These are phyloP conservation scores for Steatornis caripensis DNA, from an alignment of 2,113 vertebrate genomes.

Conservation along the genomic window DNA sequence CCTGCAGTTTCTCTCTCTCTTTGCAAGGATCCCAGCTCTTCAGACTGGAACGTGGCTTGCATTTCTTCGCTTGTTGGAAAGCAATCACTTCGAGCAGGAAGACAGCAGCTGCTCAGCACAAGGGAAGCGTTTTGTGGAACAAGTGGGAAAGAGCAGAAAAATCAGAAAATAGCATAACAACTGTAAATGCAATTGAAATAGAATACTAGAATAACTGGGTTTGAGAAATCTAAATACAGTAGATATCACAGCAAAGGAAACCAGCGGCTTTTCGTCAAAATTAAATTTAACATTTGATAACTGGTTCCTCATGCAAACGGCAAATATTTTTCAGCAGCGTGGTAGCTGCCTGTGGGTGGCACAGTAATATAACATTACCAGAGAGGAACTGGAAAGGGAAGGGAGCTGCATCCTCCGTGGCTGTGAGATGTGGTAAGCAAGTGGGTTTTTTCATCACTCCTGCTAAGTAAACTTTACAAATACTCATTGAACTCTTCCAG, in stretches of 20 bases:
- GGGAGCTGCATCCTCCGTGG: neutral
- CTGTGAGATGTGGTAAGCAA: fast-evolving
- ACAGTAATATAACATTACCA: neutral
- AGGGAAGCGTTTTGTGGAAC: neutral
- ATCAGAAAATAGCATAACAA: neutral
- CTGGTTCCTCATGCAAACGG: neutral
- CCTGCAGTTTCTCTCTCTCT: neutral
- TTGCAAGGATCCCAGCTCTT: neutral
- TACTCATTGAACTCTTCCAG: fast-evolving
- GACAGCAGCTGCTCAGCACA: neutral
- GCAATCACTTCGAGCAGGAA: neutral
- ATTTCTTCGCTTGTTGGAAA: neutral
- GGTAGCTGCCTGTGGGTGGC: conserved; percentile 46
- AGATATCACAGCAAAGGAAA: neutral
- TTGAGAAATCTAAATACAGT: neutral
- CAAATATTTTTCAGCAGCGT: neutral
- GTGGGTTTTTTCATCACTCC: neutral
- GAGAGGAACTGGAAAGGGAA: neutral
- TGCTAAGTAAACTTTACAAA: neutral
- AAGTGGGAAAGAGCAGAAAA: neutral
- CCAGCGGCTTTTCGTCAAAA: neutral
- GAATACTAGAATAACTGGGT: neutral
- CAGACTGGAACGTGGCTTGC: neutral
- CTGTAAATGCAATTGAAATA: neutral
- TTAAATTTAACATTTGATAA: neutral